These are phyloP conservation scores for Drosophila rhopaloa DNA, from an alignment of 1,140 invertebrate genomes.

Conservation along the genomic window DNA sequence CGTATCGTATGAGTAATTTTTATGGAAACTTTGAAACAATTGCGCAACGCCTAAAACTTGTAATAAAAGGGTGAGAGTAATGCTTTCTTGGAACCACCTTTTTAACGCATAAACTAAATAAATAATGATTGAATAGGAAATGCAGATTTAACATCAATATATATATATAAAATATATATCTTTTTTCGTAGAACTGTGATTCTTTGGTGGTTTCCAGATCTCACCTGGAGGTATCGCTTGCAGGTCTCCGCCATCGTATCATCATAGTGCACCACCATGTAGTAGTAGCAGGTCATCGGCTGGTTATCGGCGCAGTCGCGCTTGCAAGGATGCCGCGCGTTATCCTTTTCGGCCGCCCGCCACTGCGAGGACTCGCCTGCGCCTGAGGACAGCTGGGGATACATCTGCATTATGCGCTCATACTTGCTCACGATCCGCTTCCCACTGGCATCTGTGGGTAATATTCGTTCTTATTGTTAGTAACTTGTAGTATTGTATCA, in stretches of 20 bases:
- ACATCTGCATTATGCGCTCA: slow-evolving; percentile 66
- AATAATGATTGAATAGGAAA: no score
- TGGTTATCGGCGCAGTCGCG: slow-evolving; percentile 66
- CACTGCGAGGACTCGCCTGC: slow-evolving; percentile 62
- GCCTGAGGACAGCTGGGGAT: slow-evolving; percentile 54
- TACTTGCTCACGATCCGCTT: slow-evolving; percentile 73
- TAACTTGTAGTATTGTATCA: no score
- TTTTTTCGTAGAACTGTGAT: no score
- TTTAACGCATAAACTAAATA: no score
- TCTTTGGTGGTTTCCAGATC: not conserved
- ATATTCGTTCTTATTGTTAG: not conserved
- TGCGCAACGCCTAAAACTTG: no score
- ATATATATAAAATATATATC: no score
- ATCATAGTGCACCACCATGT: slow-evolving; percentile 79
- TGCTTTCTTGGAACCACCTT: no score
- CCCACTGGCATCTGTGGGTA: slow-evolving; percentile 56
- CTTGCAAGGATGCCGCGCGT: slow-evolving; percentile 65
- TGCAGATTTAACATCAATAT: no score
- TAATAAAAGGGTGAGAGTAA: no score
- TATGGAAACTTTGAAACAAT: no score
- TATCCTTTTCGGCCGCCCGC: slow-evolving; percentile 65
- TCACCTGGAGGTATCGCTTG: slow-evolving; percentile 62
- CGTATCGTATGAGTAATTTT: no score
- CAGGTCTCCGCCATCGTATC: slow-evolving; percentile 75
- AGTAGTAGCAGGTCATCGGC: slow-evolving; percentile 81